Conservation (phyloP, 2,113 vertebrate species). For the Phasianus colchicus region DNA sequence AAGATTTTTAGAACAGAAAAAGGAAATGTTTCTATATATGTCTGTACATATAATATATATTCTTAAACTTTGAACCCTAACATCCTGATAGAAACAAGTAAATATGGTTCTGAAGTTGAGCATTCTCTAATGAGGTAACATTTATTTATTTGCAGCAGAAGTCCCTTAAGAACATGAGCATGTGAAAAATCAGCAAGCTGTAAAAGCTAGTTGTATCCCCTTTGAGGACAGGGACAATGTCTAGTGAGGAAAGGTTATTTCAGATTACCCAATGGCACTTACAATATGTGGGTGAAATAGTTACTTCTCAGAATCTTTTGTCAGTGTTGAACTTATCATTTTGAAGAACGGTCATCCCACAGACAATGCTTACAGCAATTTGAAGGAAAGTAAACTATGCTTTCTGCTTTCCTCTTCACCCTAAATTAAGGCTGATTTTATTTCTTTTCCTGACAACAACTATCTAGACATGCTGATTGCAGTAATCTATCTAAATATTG, state of each 20-base stretch:
- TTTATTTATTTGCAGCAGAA: not conserved
- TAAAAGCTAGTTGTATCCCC: not conserved
- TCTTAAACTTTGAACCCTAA: not conserved
- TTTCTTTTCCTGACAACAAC: not conserved
- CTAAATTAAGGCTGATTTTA: not conserved
- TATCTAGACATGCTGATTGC: not conserved
- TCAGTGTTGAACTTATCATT: not conserved
- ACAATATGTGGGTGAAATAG: not conserved
- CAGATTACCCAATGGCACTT: not conserved
- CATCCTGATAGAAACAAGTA: not conserved
- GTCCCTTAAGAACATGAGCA: not conserved
- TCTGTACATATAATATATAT: too few relatives aligned
- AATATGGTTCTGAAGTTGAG: not conserved
- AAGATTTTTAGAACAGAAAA: not conserved
- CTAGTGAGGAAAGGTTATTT: not conserved
- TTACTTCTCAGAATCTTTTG: not conserved
- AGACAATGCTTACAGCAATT: not conserved
- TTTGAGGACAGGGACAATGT: not conserved
- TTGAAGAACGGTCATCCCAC: not conserved
- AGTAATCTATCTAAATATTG: not conserved
- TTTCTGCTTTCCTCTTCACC: not conserved
- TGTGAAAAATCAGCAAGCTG: not conserved
- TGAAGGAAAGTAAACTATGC: not conserved
- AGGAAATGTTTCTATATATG: not conserved
- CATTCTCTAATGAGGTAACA: not conserved